phyloP scores from a whole-genome alignment of 2,113 vertebrate species.

The Rattus norvegicus region GRCr8 NC_086023.1:54045501-54046000 shows the following conservation, averaged over 20 bases:
- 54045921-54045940: not conserved
- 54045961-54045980: not conserved
- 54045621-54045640: not conserved
- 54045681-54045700: not conserved
- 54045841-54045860: not conserved
- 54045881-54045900: not conserved
- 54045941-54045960: not conserved
- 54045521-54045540: not conserved
- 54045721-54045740: not conserved
- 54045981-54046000: not conserved
- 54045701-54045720: not conserved
- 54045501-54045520: not conserved
- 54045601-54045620: not conserved
- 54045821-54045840: not conserved
- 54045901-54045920: not conserved
- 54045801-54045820: not conserved
- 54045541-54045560: not conserved
- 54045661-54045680: not conserved
- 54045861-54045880: not conserved
- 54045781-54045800: not conserved
- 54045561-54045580: not conserved
- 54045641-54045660: not conserved
- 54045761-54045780: constrained; percentile 8
- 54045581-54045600: not conserved
- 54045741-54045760: not conserved